Conservation (phyloP, 1,140 invertebrate genomes). For the Danaus melanippus region DNA sequence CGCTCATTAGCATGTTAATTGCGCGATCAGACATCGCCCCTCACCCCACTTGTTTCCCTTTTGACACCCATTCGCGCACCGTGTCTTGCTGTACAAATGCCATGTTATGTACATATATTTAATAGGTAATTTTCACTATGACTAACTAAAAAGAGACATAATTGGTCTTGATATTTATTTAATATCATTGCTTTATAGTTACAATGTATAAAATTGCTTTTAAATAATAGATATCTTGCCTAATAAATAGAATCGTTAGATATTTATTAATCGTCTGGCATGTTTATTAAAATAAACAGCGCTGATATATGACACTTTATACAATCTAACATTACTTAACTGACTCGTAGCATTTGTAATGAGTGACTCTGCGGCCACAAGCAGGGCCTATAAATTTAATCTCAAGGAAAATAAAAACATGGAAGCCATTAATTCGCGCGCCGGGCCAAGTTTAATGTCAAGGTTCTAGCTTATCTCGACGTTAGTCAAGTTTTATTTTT, state of each 20-base stretch:
- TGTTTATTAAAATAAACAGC: slow-evolving; percentile 48
- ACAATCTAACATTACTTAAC: slow-evolving; percentile 63
- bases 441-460: slow-evolving; percentile 71
- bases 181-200: too few species aligned
- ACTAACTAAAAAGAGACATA: too few species aligned
- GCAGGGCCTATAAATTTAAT: slow-evolving; percentile 68
- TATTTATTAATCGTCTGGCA: slow-evolving; percentile 47
- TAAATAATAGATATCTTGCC: slow-evolving; percentile 6
- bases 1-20: slow-evolving; percentile 69
- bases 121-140: too few species aligned
- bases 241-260: slow-evolving; percentile 14
- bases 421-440: slow-evolving; percentile 71
- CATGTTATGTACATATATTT: too few species aligned
- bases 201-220: too few species aligned
- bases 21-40: slow-evolving; percentile 40
- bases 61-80: slow-evolving; percentile 1
- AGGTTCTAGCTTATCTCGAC: slow-evolving; percentile 68
- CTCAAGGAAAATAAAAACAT: slow-evolving; percentile 72
- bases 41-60: slow-evolving; percentile 14
- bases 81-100: slow-evolving; percentile 5
- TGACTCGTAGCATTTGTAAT: slow-evolving; percentile 60
- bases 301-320: slow-evolving; percentile 67
- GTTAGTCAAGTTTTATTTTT: slow-evolving; percentile 67
- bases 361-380: slow-evolving; percentile 56
- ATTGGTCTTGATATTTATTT: too few species aligned